Evolutionary conservation across 2,113 vertebrate species (phyloP).

Genomic region (Mus musculus): GRCm39 chr7:77306501-77307000

Average conservation of each 20-base stretch:
- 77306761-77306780: not conserved
- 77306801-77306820: not conserved
- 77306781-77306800: not conserved
- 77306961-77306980: too few relatives aligned
- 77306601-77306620: not conserved
- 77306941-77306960: too few relatives aligned
- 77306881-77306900: too few relatives aligned
- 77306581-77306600: not conserved
- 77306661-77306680: not conserved
- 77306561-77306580: not conserved
- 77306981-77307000: too few relatives aligned
- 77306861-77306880: too few relatives aligned
- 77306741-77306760: not conserved
- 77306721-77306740: not conserved
- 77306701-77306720: not conserved
- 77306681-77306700: not conserved
- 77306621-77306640: not conserved
- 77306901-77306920: too few relatives aligned
- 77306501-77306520: not conserved
- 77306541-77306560: not conserved
- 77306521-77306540: not conserved
- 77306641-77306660: not conserved
- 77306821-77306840: not conserved
- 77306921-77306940: too few relatives aligned
- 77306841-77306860: not conserved